Percentiles rank a stretch among this genome's conserved stretches.
Evolutionary conservation across 2,113 vertebrate genomes (phyloP).

Genomic region (Pholis gunnellus): DNA sequence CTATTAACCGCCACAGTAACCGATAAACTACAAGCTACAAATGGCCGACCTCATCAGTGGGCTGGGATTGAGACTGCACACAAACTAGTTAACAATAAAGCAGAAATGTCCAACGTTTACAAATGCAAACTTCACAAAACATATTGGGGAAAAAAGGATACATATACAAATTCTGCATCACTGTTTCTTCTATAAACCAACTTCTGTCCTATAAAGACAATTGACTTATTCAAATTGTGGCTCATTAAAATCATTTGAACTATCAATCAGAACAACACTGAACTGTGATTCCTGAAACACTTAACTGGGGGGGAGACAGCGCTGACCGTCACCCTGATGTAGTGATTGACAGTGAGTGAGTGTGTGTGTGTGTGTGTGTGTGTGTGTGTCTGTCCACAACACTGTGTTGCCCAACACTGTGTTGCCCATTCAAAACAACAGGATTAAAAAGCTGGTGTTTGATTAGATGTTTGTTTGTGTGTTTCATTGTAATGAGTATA

Average conservation of each 20-base stretch:
- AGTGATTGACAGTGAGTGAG: neutral
- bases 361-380: slow-evolving; percentile 2
- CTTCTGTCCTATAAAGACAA: neutral
- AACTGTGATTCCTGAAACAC: slow-evolving; percentile 5
- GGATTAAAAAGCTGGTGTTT: slow-evolving; percentile 75
- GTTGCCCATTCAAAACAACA: slow-evolving; percentile 72
- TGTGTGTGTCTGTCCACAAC: slow-evolving; percentile 21
- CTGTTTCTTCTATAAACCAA: neutral
- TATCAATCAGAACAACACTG: neutral
- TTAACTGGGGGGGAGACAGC: neutral
- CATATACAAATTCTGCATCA: neutral
- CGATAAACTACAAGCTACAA: neutral
- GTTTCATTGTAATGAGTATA: slow-evolving; percentile 69
- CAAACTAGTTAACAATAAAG: neutral
- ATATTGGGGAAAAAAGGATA: neutral
- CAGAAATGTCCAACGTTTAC: neutral
- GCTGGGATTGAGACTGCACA: neutral
- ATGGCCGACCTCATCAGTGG: too few species aligned
- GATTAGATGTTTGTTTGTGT: slow-evolving; percentile 75
- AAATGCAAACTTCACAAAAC: neutral
- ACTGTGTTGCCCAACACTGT: slow-evolving; percentile 25
- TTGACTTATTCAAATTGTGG: neutral
- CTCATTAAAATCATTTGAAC: slow-evolving; percentile 2
- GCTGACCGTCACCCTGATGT: neutral
- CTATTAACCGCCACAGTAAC: neutral